Evolutionary conservation across 2,888 invertebrate genomes (phyloP), one percentile per base, ranked within the genome.

Genomic region (Platerodrilus igneus): DNA sequence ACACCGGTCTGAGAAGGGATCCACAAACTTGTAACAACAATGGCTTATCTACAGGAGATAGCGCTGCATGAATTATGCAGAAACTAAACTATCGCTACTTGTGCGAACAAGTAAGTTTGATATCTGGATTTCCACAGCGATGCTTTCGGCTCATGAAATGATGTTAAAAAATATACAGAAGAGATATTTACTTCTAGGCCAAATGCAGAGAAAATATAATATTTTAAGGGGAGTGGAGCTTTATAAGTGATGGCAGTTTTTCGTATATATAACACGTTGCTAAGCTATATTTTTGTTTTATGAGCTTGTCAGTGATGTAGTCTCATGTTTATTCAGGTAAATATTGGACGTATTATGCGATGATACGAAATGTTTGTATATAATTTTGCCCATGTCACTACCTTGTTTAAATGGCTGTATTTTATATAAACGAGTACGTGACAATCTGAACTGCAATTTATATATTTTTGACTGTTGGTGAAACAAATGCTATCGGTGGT

Each of bases 351-450:
- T 58, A 58, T 60, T 58, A 60, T 55, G 59, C 57, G 57, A 43
- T 48, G 55, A 57, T 56, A 59, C 57, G 60, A 62, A n/a, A 61
- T 64, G 63, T 59, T 53, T 50, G 55, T 62, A 63, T 63, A 64
- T 61, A 61, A n/a, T 60, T 59, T 60, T 60, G 59, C 58, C 57
- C 51, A 53, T 58, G 60, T 60, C 62, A 59, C 53, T 62, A 58
- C 60, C 57, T 61, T 62, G 60, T 63, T 62, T 62, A 58, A 62
- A 55, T 57, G 51, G 55, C 58, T 58, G 57, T 62, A 56, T 60
- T 60, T 62, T 56, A n/a, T n/a, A n/a, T n/a, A n/a, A n/a, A n/a
- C n/a, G n/a, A n/a, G n/a, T n/a, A n/a, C n/a, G n/a, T n/a, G n/a
- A n/a, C n/a, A n/a, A n/a, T n/a, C n/a, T n/a, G n/a, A n/a, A n/a